Conservation (phyloP, 2,888 invertebrate species). For the Lasioglossum oenotherae region DNA sequence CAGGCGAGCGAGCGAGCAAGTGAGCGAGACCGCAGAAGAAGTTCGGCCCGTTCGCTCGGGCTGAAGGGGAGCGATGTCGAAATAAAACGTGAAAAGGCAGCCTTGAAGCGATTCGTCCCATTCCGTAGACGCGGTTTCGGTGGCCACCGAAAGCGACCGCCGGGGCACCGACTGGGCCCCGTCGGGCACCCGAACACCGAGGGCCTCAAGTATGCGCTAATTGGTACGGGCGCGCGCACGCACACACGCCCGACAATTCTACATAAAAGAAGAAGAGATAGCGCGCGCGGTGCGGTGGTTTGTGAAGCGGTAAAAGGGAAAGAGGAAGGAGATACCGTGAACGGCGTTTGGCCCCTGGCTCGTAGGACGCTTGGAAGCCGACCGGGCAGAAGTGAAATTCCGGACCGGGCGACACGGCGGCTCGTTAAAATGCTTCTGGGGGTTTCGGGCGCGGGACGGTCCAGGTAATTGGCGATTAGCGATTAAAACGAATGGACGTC, state of each 20-base stretch:
- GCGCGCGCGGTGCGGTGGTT: conserved; percentile 21
- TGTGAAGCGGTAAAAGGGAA: conserved; percentile 29
- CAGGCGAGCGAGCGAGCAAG: neutral
- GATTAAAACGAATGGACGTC: conserved; percentile 83
- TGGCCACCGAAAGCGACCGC: conserved; percentile 53
- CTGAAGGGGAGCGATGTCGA: neutral
- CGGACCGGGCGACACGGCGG: conserved; percentile 82
- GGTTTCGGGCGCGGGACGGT: conserved; percentile 82
- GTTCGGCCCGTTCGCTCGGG: neutral
- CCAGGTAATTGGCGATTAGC: conserved; percentile 84
- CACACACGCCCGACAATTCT: conserved; percentile 66
- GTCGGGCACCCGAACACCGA: conserved; percentile 72
- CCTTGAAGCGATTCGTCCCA: conserved; percentile 52
- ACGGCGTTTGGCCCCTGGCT: conserved; percentile 47
- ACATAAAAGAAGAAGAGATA: conserved; percentile 56
- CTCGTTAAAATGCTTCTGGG: conserved; percentile 85
- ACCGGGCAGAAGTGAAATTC: conserved; percentile 81
- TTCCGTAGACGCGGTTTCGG: conserved; percentile 57
- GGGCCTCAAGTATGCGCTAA: conserved; percentile 83
- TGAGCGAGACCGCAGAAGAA: neutral
- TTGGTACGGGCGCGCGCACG: conserved; percentile 80
- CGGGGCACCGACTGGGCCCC: conserved; percentile 7
- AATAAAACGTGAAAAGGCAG: conserved; percentile 25
- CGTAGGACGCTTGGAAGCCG: conserved; percentile 45
- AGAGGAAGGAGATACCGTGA: conserved; percentile 58